phyloP scores from a whole-genome alignment of 2,888 invertebrate species.

The Agrochola litura region DNA sequence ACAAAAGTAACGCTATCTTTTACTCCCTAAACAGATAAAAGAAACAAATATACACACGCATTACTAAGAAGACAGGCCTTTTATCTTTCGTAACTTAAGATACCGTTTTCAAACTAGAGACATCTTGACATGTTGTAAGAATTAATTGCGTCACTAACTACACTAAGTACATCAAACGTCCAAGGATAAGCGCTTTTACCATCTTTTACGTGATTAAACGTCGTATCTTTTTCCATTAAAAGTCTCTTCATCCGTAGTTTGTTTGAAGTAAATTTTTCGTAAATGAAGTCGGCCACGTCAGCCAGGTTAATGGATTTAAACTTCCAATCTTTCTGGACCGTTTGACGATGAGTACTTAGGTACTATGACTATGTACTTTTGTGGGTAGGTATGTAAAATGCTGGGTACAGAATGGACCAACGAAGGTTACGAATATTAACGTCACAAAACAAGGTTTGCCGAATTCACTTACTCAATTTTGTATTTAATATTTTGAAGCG shows the following conservation, averaged over 20 bases:
- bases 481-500: not conserved
- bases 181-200: constrained; percentile 24
- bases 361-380: constrained; percentile 17
- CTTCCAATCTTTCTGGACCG: constrained; percentile 61
- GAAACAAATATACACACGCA: not conserved
- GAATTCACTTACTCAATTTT: too few species aligned
- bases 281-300: constrained; percentile 68
- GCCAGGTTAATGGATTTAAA: constrained; percentile 73
- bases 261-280: constrained; percentile 73
- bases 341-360: constrained; percentile 61
- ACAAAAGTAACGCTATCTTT: constrained; percentile 9
- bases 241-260: constrained; percentile 69
- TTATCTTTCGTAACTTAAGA: constrained; percentile 23
- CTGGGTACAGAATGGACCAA: not conserved
- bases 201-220: constrained; percentile 51
- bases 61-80: constrained; percentile 4
- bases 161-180: constrained; percentile 43
- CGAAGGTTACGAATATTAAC: too few species aligned
- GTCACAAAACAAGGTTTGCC: not conserved
- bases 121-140: constrained; percentile 53
- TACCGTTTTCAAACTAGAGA: constrained; percentile 44
- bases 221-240: constrained; percentile 69
- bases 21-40: not conserved
- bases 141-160: constrained; percentile 52
- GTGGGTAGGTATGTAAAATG: not conserved